Evolutionary conservation across 2,113 vertebrate genomes (phyloP).

Genomic region (Galbula dea): DNA sequence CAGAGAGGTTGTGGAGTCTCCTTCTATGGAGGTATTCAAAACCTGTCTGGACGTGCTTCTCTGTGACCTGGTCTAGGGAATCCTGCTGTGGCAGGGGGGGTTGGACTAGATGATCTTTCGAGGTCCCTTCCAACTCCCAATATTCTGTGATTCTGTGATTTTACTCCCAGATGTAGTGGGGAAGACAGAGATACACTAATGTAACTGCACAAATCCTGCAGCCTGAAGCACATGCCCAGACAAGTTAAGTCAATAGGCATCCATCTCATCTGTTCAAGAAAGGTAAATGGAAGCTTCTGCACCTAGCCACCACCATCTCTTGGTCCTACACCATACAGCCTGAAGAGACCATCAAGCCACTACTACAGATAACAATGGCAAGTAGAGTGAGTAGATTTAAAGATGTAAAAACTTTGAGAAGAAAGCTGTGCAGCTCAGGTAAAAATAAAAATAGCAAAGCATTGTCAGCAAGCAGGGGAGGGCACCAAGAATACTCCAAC

Average conservation of each 20-base stretch:
- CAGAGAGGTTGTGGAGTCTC: too few species aligned
- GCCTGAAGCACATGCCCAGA: neutral
- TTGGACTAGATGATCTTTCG: too few species aligned
- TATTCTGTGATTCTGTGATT: too few species aligned
- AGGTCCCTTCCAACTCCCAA: too few species aligned
- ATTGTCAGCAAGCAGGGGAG: neutral
- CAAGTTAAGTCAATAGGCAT: neutral
- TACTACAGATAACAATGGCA: neutral
- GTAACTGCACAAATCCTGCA: fast-evolving
- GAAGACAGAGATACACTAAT: neutral
- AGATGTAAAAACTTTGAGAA: neutral
- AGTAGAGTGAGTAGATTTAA: neutral
- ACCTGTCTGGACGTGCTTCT: too few species aligned
- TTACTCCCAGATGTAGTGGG: neutral
- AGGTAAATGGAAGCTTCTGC: neutral
- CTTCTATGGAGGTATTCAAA: too few species aligned
- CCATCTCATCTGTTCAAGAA: neutral
- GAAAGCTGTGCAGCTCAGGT: neutral
- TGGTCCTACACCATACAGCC: neutral
- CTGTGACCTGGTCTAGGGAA: too few species aligned
- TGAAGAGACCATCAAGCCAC: neutral
- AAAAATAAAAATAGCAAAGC: neutral
- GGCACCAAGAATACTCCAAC: neutral
- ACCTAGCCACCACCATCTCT: neutral
- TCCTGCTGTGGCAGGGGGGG: too few species aligned